Evolutionary conservation across 2,888 invertebrate species (phyloP).

Genomic region (Seira ritae): DNA sequence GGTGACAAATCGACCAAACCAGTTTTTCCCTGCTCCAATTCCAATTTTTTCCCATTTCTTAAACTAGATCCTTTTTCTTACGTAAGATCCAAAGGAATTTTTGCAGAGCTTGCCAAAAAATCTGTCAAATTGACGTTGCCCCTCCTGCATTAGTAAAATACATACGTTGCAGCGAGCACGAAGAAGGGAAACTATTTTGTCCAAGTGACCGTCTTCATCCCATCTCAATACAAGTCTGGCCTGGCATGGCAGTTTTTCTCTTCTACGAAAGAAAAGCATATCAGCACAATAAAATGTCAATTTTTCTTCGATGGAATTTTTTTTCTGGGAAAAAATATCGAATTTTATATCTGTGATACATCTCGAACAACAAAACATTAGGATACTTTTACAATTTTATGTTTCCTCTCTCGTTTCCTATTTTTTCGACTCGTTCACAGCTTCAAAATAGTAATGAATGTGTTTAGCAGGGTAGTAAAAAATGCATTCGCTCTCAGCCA

Average conservation of each 20-base stretch:
- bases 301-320: no score
- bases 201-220: conserved; percentile 26
- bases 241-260: no score
- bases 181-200: conserved; percentile 27
- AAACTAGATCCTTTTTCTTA: conserved; percentile 16
- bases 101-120: conserved; percentile 50
- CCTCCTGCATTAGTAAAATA: background rate
- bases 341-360: no score
- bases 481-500: background rate
- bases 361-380: no score
- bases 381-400: no score
- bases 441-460: no score
- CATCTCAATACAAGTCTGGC: no score
- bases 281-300: no score
- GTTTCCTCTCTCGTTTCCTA: background rate
- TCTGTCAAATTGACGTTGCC: conserved; percentile 41
- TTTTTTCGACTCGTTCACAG: no score
- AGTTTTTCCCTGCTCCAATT: conserved; percentile 36
- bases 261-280: no score
- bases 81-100: background rate
- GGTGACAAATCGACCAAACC: conserved; percentile 71
- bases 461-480: background rate
- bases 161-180: no score
- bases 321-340: no score
- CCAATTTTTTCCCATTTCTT: background rate